Conservation (phyloP, 2,888 invertebrate species). For the Lochmaea capreae region DNA sequence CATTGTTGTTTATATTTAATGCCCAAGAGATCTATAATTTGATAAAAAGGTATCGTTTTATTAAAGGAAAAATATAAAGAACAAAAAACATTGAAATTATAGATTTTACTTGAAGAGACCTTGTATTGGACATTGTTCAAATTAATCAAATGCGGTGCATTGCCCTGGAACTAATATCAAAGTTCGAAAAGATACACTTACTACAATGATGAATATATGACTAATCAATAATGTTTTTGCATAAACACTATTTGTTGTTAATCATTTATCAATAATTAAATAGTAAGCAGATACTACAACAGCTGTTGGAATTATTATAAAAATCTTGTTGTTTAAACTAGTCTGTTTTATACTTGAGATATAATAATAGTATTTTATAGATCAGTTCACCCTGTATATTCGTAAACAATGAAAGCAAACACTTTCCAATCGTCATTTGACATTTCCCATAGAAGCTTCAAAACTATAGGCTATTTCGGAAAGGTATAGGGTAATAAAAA, state of each 20-base stretch:
- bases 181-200: constrained; percentile 31
- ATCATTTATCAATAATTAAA: background rate
- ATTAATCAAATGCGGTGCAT: constrained; percentile 1
- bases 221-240: constrained; percentile 14
- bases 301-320: background rate
- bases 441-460: background rate
- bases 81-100: background rate
- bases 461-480: too few species aligned
- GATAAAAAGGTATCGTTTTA: too few species aligned
- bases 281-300: background rate
- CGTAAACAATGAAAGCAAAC: background rate
- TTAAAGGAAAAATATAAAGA: too few species aligned
- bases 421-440: background rate
- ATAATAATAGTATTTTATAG: background rate
- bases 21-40: too few species aligned
- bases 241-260: constrained; percentile 21
- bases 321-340: background rate
- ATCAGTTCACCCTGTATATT: background rate
- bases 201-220: constrained; percentile 18
- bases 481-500: too few species aligned
- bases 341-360: background rate
- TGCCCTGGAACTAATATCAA: constrained; percentile 33
- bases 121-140: background rate
- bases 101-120: background rate
- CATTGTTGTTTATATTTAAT: too few species aligned